A percentile compares a stretch with the other conserved stretches of the same genome.
These are phyloP conservation scores for Tragelaphus scriptus DNA, from an alignment of 2,113 vertebrate species.

Conservation along the genomic window DNA sequence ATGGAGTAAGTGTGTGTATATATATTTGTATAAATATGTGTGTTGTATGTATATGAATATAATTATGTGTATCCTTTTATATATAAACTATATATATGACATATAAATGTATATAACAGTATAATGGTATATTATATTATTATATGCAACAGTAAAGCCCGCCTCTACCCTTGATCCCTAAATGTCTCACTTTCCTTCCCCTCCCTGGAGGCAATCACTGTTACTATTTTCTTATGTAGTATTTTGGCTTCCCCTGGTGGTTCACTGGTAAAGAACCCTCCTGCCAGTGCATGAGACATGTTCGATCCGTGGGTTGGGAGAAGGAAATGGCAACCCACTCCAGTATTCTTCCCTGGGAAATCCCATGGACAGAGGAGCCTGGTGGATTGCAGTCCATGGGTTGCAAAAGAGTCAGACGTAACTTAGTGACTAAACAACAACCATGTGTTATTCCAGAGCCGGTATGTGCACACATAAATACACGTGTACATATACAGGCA, in stretches of 20 bases:
- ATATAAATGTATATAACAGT: background rate
- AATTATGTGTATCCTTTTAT: background rate
- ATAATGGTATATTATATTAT: background rate
- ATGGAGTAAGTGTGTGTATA: background rate
- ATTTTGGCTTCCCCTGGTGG: background rate
- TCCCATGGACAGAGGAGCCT: background rate
- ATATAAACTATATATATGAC: background rate
- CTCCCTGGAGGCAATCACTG: background rate
- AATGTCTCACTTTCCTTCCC: background rate
- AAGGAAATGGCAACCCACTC: too few relatives aligned
- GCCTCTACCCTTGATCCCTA: background rate
- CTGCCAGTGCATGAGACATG: background rate
- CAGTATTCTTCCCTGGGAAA: background rate
- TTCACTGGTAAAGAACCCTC: background rate
- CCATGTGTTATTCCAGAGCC: background rate
- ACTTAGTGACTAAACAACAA: background rate
- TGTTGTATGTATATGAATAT: background rate
- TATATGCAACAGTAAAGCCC: background rate
- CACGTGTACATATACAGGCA: background rate
- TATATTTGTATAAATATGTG: background rate
- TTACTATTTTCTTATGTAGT: background rate
- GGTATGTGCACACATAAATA: background rate
- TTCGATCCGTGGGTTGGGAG: background rate
- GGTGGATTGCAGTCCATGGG: background rate
- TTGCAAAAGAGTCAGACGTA: background rate